Percentiles rank a stretch among this genome's conserved stretches.
These are phyloP conservation scores for Eilema depressum DNA, from an alignment of 2,888 invertebrate genomes.

Conservation along the genomic window DNA sequence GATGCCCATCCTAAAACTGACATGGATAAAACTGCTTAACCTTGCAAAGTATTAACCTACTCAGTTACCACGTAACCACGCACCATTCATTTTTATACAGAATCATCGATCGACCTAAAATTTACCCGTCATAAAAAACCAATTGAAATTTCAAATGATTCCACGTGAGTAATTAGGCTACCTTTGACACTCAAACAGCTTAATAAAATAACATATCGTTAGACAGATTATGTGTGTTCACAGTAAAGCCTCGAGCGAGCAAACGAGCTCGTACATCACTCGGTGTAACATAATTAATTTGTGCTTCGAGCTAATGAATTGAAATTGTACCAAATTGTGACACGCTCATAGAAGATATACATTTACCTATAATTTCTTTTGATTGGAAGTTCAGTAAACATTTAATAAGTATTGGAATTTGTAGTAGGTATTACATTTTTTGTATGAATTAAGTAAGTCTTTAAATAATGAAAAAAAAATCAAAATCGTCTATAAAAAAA, in stretches of 20 bases:
- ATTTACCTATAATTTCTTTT: conserved; percentile 1
- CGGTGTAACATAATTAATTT: conserved; percentile 38
- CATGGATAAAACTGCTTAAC: too few relatives aligned
- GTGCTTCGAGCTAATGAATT: conserved; percentile 35
- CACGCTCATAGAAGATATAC: not conserved
- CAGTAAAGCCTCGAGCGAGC: not conserved
- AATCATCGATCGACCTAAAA: not conserved
- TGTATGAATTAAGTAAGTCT: not conserved
- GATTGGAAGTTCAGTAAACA: not conserved
- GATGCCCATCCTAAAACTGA: too few relatives aligned
- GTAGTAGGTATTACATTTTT: too few relatives aligned
- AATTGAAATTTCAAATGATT: not conserved
- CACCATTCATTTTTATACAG: not conserved
- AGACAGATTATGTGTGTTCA: conserved; percentile 28
- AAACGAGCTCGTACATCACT: not conserved
- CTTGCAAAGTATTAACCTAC: too few relatives aligned
- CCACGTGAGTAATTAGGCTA: not conserved
- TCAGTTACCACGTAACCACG: too few relatives aligned
- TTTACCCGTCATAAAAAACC: not conserved
- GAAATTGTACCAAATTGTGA: conserved; percentile 35
- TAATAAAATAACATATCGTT: conserved; percentile 22
- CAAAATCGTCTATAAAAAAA: not conserved
- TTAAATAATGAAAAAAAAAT: not conserved
- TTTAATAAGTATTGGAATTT: too few relatives aligned
- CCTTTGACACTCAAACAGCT: conserved; percentile 15